phyloP scores from a whole-genome alignment of 37 sponge, comb jelly and placozoan genomes.

The Agelas oroides region DNA sequence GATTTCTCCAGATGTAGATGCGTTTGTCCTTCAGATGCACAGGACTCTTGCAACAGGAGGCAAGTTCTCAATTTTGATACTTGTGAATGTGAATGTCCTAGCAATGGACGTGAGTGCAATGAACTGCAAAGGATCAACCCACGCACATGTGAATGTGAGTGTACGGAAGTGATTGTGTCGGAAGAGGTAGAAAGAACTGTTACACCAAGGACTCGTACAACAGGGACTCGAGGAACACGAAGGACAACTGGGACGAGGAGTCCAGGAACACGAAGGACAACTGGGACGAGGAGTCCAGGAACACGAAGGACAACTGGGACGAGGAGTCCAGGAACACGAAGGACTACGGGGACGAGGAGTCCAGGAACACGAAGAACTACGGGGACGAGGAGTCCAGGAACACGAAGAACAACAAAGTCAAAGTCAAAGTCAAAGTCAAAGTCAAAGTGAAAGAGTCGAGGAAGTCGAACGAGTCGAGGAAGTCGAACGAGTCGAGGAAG shows the following conservation, averaged over 20 bases:
- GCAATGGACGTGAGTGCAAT: neutral
- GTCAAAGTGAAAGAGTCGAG: no score
- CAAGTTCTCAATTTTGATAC: slow-evolving; percentile 5
- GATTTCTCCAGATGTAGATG: neutral
- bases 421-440: no score
- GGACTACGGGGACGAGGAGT: neutral
- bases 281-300: neutral
- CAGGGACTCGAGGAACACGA: neutral
- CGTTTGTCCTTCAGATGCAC: neutral
- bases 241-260: neutral
- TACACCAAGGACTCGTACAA: neutral
- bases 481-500: neutral
- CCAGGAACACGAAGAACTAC: neutral
- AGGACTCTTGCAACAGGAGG: neutral
- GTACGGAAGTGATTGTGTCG: neutral
- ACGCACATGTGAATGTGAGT: slow-evolving; percentile 33
- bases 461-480: neutral
- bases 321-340: neutral
- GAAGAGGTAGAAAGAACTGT: neutral
- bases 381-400: neutral
- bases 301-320: no score
- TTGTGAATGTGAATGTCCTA: slow-evolving; percentile 22
- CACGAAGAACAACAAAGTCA: neutral
- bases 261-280: neutral
- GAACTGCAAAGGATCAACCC: slow-evolving; percentile 15